Conservation (phyloP, 2,797 vertebrate genomes). For the Pipistrellus kuhlii region DNA sequence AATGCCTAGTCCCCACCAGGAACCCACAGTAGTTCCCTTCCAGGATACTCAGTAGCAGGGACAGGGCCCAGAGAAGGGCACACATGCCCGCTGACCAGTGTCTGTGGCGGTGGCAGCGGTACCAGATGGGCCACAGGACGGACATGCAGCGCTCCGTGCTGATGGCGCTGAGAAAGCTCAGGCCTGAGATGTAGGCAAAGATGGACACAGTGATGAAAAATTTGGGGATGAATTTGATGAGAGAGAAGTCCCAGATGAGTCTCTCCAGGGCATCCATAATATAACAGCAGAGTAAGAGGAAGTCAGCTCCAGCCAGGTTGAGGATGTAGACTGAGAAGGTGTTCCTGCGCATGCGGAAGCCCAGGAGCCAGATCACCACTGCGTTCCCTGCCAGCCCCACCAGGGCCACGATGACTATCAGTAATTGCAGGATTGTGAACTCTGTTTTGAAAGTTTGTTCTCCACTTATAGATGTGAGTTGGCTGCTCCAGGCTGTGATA, state of each 20-base stretch:
- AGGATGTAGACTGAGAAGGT: conserved; percentile 82
- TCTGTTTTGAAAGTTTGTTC: accelerated
- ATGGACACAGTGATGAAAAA: background rate
- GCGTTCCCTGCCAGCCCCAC: conserved; percentile 80
- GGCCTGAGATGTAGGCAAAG: background rate
- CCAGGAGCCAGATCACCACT: conserved; percentile 82
- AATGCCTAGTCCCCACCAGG: accelerated
- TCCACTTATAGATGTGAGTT: background rate
- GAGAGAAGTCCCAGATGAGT: background rate
- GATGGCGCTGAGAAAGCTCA: conserved; percentile 82
- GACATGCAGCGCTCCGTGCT: conserved; percentile 82
- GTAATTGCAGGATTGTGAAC: accelerated
- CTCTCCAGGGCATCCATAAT: accelerated
- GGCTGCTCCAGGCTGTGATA: background rate
- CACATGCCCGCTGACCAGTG: conserved; percentile 60
- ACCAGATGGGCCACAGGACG: conserved; percentile 81
- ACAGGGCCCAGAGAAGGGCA: conserved; percentile 70
- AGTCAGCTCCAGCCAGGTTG: conserved; percentile 80
- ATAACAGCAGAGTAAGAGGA: conserved; percentile 70
- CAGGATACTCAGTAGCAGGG: conserved; percentile 62
- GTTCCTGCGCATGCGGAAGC: conserved; percentile 80
- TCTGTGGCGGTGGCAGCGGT: conserved; percentile 76
- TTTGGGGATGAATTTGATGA: background rate
- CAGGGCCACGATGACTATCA: background rate
- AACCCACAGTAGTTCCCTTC: conserved; percentile 35